These are phyloP conservation scores for Camponotus fellah DNA, from an alignment of 2,888 invertebrate species.

Conservation along the genomic window DNA sequence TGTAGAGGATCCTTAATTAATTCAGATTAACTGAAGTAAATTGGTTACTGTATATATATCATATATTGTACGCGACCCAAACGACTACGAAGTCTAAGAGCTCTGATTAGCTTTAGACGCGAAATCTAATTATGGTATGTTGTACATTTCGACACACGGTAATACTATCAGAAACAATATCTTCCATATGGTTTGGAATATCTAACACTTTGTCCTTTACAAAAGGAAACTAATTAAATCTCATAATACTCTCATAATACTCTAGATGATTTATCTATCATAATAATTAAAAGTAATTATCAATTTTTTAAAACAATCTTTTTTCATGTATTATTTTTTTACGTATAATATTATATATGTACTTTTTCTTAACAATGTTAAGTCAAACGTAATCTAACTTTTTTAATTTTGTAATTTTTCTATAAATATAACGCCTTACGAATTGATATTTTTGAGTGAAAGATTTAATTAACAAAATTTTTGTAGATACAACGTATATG, in stretches of 20 bases:
- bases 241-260: no score
- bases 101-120: conserved; percentile 43
- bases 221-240: neutral
- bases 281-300: neutral
- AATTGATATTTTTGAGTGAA: neutral
- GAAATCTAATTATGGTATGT: conserved; percentile 33
- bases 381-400: neutral
- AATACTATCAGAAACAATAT: conserved; percentile 23
- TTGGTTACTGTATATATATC: conserved; percentile 1
- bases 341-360: neutral
- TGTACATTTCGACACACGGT: conserved; percentile 21
- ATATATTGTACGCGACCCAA: conserved; percentile 22
- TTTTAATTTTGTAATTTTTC: neutral
- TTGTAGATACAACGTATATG: neutral
- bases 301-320: neutral
- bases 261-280: neutral
- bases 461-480: neutral
- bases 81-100: conserved; percentile 29
- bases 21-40: conserved; percentile 36
- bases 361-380: neutral
- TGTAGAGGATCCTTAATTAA: conserved; percentile 29
- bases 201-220: conserved; percentile 22
- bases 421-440: neutral
- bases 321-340: neutral
- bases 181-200: conserved; percentile 14